Base-by-base conservation (phyloP, 2,113 vertebrate species). In the Synodontis membranacea region DNA sequence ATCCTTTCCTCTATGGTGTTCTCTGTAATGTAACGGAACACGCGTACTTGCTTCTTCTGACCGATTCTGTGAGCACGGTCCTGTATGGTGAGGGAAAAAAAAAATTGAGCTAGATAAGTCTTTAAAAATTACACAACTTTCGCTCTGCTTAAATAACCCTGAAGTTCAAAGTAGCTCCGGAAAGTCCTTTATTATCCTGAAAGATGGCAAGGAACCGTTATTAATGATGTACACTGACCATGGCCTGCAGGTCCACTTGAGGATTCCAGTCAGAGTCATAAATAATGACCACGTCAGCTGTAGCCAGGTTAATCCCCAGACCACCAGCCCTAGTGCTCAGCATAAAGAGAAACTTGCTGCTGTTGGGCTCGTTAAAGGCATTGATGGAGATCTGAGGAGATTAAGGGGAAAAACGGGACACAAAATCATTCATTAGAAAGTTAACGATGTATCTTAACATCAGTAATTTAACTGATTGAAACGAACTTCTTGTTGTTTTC, bases 231-330 rank as follows among this genome's bases (percentile, higher is more conserved):
- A 66, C 66, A 90, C 95, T 88, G 89, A 99, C 98, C 98, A 99
- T 99, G 82, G 98, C 98, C 91, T 99, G 98, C 85, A 99, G 97
- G 91, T 99, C 98, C 17, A 99, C 98, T 94, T 99, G 98, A 44
- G 98, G 98, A 91, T 99, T 99, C 98, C 98, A 99, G 93, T 99
- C 97, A 8, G 98, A 99, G 93, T 99, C 98, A 60, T 98, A 99
- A 17, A 99, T 94, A 93, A 99, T 99, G 80, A 99, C 98, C 1
- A 99, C 97, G 88, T 99, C 98, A 17, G 98, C 98, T 81, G 98
- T 99, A 74, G 98, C 98, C 91, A 99, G 94, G 92, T 99, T 99
- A 92, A 99, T 99, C 82, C 98, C 98, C 86, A 99, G 95, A 15
- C 98, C 98, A 88, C 98, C 98, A 84, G 98, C 98, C 87, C 98